Base-by-base conservation (phyloP, 2,888 invertebrate genomes). In the Xestia c-nigrum region DNA sequence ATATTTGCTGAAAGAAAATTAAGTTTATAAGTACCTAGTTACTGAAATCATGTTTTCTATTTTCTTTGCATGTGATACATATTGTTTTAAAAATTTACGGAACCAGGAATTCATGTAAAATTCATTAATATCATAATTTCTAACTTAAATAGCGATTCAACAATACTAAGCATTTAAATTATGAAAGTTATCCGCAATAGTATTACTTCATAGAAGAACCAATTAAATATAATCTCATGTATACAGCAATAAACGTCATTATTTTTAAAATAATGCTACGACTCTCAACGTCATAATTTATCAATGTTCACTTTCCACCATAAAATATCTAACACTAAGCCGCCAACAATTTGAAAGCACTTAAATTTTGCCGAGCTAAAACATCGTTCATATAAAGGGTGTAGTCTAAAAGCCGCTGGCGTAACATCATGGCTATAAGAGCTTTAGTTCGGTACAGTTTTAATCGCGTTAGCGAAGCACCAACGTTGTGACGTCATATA, bases 391-490 rank as follows among this genome's bases (percentile, higher is more conserved):
- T 79, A 87, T 83, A 82, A 87, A 85, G 84, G 83, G 77, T 85
- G 86, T 85, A 85, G 86, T 80, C 88, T 90, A 89, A 90, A 91
- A 91, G 88, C 91, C 86, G 82, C 80, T 80, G 76, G 74, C 79
- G 83, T 80, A 83, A 77, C 85, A 86, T 88, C 77, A 86, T 81
- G 86, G 84, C 84, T 75, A 70, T 81, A 73, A 81, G 84, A 86
- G 85, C 87, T 88, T 87, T 84, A 84, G 83, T 87, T 89, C 87
- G 90, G 89, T 91, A 91, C 91, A 90, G 90, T 92, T 92, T 91
- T 95, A 95, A 95, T 95, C 93, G 91, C 89, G 94, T 95, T 95
- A 95, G 89, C 80, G 88, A 89, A 92, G 91, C 93, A 92, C 88
- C 91, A 89, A 78, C 84, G 81, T 85, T 83, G 66, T 86, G 82